phyloP scores from a whole-genome alignment of 2,113 vertebrate species.

The Miniopterus natalensis region DNA sequence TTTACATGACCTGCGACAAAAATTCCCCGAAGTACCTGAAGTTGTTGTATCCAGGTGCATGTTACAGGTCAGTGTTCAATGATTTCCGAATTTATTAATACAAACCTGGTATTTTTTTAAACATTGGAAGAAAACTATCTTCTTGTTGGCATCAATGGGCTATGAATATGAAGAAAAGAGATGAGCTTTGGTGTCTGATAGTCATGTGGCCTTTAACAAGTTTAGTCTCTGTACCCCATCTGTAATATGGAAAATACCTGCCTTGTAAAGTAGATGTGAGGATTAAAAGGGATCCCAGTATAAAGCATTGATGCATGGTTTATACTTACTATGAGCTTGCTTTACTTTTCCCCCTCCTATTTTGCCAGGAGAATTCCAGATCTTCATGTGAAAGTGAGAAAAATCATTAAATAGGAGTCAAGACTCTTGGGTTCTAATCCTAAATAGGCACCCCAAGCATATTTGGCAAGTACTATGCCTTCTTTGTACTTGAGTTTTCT shows the following conservation, averaged over 20 bases:
- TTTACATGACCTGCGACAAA: constrained; percentile 99
- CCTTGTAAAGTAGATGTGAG: background rate
- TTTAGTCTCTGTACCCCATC: background rate
- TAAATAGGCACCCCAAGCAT: background rate
- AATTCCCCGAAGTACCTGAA: constrained; percentile 99
- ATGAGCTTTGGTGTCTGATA: constrained; percentile 40
- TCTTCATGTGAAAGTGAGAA: constrained; percentile 42
- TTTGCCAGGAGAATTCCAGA: constrained; percentile 28
- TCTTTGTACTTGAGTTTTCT: constrained; percentile 44
- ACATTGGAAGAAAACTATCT: constrained; percentile 27
- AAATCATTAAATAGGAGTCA: constrained; percentile 32
- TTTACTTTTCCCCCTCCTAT: background rate
- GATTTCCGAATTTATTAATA: constrained; percentile 65
- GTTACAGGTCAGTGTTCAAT: constrained; percentile 93
- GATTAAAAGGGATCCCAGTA: background rate
- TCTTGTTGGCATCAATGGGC: constrained; percentile 50
- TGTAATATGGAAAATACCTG: background rate
- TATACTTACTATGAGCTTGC: background rate
- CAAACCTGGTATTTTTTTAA: constrained; percentile 36
- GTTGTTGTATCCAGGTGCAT: constrained; percentile 99
- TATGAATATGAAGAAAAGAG: constrained; percentile 30
- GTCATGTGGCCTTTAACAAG: background rate
- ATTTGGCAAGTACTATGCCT: background rate
- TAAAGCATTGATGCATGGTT: background rate
- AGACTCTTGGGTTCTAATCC: constrained; percentile 41